A percentile compares a stretch with the other conserved stretches of the same genome.
Conservation (phyloP, 2,888 invertebrate genomes). For the Trichopria drosophilae region DNA sequence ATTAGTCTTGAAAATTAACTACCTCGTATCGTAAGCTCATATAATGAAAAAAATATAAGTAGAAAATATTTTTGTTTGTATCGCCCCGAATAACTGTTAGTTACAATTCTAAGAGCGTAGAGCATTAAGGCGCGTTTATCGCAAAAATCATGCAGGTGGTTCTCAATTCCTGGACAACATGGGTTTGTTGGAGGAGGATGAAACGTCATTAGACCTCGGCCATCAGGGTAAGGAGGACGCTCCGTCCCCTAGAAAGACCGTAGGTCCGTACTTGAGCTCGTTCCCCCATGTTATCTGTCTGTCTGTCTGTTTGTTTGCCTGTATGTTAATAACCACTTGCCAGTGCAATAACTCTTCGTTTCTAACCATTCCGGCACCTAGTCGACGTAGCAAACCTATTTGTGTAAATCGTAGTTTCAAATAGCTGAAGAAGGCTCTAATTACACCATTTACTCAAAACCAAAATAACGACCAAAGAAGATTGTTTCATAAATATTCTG, state of each 20-base stretch:
- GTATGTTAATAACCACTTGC: slow-evolving; percentile 43
- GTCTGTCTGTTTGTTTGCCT: slow-evolving; percentile 45
- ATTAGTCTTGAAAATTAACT: too few species aligned
- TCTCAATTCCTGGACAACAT: slow-evolving; percentile 58
- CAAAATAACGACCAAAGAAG: too few species aligned
- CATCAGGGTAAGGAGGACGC: slow-evolving; percentile 57
- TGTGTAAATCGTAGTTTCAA: too few species aligned
- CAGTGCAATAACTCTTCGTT: slow-evolving; percentile 36
- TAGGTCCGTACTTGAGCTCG: slow-evolving; percentile 57
- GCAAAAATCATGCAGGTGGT: slow-evolving; percentile 53
- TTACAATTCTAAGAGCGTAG: slow-evolving; percentile 34
- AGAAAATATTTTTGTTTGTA: too few species aligned
- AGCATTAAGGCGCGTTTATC: slow-evolving; percentile 49
- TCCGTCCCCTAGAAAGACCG: slow-evolving; percentile 55
- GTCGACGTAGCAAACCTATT: too few species aligned
- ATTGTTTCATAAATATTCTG: too few species aligned
- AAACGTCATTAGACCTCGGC: slow-evolving; percentile 55
- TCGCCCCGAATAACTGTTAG: too few species aligned
- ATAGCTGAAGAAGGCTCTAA: too few species aligned
- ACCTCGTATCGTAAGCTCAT: too few species aligned
- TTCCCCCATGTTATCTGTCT: slow-evolving; percentile 43
- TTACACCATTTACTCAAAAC: too few species aligned
- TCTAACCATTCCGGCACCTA: slow-evolving; percentile 30
- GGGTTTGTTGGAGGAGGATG: slow-evolving; percentile 58
- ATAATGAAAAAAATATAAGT: too few species aligned